phyloP scores from a whole-genome alignment of 2,888 invertebrate genomes.

The Argyresthia albistria region DNA sequence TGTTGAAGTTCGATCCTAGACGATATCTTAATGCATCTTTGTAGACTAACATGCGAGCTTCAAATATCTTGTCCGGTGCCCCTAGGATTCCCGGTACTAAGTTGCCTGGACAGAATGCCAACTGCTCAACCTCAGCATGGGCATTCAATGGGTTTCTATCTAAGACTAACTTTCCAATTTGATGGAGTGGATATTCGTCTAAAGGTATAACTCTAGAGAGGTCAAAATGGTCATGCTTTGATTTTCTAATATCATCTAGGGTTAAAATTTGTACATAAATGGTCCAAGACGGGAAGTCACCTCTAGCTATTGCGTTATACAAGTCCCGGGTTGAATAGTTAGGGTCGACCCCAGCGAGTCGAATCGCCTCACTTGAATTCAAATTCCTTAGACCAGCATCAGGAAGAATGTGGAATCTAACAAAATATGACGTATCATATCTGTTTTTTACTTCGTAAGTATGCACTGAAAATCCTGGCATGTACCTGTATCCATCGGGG shows the following conservation, averaged over 20 bases:
- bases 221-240: background rate
- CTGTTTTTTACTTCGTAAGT: background rate
- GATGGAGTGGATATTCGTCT: slow-evolving; percentile 52
- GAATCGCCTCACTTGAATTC: background rate
- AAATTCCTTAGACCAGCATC: background rate
- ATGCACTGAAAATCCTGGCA: background rate
- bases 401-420: background rate
- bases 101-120: background rate
- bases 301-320: background rate
- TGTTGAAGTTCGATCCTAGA: slow-evolving; percentile 31
- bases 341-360: background rate
- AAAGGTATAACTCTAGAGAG: slow-evolving; percentile 23
- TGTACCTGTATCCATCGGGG: background rate
- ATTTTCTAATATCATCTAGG: background rate
- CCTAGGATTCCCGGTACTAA: background rate
- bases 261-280: background rate
- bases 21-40: slow-evolving; percentile 57
- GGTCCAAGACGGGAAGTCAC: background rate
- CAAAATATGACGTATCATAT: background rate
- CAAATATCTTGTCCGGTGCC: slow-evolving; percentile 55
- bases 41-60: slow-evolving; percentile 60
- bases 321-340: background rate
- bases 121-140: background rate
- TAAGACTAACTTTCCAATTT: slow-evolving; percentile 58
- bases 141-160: slow-evolving; percentile 50